Conservation (phyloP, 2,888 invertebrate species). For the Sarcophaga subvicina region DNA sequence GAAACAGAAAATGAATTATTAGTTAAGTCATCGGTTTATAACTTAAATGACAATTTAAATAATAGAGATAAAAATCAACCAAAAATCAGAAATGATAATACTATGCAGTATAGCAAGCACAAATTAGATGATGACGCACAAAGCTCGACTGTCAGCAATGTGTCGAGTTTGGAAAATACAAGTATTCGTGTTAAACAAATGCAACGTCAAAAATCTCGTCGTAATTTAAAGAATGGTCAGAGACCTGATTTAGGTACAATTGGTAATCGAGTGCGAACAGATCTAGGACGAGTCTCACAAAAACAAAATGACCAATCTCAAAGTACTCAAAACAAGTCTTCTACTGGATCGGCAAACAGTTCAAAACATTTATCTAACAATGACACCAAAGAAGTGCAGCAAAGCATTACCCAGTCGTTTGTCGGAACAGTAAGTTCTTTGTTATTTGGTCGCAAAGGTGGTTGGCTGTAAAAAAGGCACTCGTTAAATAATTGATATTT, state of each 20-base stretch:
- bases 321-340: constrained; percentile 18
- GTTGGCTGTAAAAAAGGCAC: constrained; percentile 84
- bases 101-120: constrained; percentile 49
- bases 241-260: constrained; percentile 85
- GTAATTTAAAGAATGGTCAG: constrained; percentile 82
- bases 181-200: constrained; percentile 82
- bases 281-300: constrained; percentile 75
- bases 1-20: constrained; percentile 29
- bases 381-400: constrained; percentile 68
- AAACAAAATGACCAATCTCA: constrained; percentile 50
- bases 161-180: constrained; percentile 66
- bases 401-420: constrained; percentile 82
- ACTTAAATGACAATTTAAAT: neutral
- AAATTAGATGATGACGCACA: constrained; percentile 59
- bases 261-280: constrained; percentile 79
- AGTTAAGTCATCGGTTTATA: constrained; percentile 13
- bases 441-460: constrained; percentile 93
- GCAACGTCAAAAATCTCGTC: constrained; percentile 83
- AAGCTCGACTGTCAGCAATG: constrained; percentile 15
- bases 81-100: constrained; percentile 12
- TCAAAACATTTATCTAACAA: constrained; percentile 55
- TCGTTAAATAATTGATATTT: neutral
- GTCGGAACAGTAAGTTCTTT: constrained; percentile 90
- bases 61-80: constrained; percentile 1
- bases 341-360: constrained; percentile 52